Evolutionary conservation across 2,797 vertebrate genomes (phyloP), one percentile per base, ranked within the genome.

Genomic region (Betta splendens): DNA sequence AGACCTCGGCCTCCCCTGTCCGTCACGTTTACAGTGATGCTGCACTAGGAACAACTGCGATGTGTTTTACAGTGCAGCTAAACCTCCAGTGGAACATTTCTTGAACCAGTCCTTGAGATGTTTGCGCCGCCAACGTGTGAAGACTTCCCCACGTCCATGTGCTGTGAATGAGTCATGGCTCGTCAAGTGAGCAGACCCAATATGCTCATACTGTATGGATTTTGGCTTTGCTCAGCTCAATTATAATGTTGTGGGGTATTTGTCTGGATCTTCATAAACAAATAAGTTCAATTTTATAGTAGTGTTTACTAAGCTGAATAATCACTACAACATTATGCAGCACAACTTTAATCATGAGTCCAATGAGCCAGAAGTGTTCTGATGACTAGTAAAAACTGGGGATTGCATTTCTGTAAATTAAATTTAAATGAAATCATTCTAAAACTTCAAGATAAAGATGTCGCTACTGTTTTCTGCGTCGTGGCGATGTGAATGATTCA

Each of bases 111-210:
- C 7, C 37, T 54, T 42, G 5, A 74, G 61, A 69, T 77, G 58
- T 77, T 72, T 71, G 43, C 42, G 25, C 43, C 37, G 29, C 48
- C 64, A 49, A 64, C 71, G 52, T 69, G 64, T 72, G 76, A 62
- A 49, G 51, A 47, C 43, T 55, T 33, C 37, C 40, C 15, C 4
- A 15, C 45, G 36, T 59, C 36, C 43, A 5, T 32, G 40, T 18
- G 16, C 40, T 32, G 40, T 18, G 56, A 33, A 54, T 2, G 12
- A n/a, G n/a, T n/a, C n/a, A n/a, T n/a, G n/a, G n/a, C n/a, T n/a
- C n/a, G n/a, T n/a, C n/a, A n/a, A n/a, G n/a, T n/a, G n/a, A n/a
- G n/a, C 54, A 37, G 16, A 54, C 43, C 59, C 40, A 50, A 54
- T 57, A 43, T 16, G 36, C 35, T 29, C 10, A 20, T 23, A 23